Base-by-base conservation (phyloP, 2,888 invertebrate species). In the Drosophila demipolita region DNA sequence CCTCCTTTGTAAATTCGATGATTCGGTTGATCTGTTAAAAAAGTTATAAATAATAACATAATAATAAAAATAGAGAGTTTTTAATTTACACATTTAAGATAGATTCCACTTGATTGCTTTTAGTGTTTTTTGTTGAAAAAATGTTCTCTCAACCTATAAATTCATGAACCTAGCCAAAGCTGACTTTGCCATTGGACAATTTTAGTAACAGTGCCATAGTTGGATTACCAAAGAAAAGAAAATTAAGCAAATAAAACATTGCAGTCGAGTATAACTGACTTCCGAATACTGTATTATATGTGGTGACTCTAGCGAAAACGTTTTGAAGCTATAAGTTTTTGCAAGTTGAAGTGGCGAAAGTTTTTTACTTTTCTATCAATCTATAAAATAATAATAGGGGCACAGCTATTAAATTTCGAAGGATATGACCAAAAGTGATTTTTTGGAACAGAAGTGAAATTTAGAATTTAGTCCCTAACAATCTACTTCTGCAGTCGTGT, bases 11-110 rank as follows among this genome's bases (percentile, higher is more conserved):
- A 88, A 80, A 35, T 82, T 85, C 3, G 87, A 80, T 23, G 83
- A 82, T 67, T 90, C 88, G 3, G 91, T 88, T 48, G 91, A 88
- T 17, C 92, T 92, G 36, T 2, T 84, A 65, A 6, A 62, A 23
- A 26, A 49, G 3, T 9, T 17, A 26, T 17, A 49, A 26, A 26
- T 0, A 35, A 7, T 33, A 49, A 49, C 35, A 29, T 5, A 5
- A 29, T 15, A 40, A 52, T 49, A 15, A n/a, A 23, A 48, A 26
- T 11, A 3, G 2, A 49, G 53, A 38, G 42, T 52, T 45, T 45
- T 1, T 20, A 45, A 45, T 20, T 20, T 1, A 45, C 7, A 12
- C 20, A 12, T 20, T 45, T 45, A 7, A 45, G 12, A 45, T 20
- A 12, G 12, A 20, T 45, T 20, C 3, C 42, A 45, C 12, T 42